These are phyloP conservation scores for Babyrousa celebensis DNA, from an alignment of 2,797 vertebrate species.

Conservation along the genomic window DNA sequence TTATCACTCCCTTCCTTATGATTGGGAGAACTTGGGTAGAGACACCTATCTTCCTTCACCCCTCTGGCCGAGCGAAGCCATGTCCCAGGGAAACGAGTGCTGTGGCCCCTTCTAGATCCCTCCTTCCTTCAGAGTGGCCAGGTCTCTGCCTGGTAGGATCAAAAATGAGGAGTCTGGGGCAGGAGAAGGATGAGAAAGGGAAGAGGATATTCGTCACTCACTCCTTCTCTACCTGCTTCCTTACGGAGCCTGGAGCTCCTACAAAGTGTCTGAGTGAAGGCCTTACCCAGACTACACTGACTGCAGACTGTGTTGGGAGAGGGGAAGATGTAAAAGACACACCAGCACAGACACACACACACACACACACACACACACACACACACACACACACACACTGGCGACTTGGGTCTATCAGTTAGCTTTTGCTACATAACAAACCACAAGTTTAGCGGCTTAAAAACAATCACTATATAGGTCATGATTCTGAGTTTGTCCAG, in stretches of 20 bases:
- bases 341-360: background rate
- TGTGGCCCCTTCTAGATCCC: background rate
- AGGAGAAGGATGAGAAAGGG: background rate
- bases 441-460: constrained; percentile 50
- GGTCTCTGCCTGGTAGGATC: constrained; percentile 21
- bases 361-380: background rate
- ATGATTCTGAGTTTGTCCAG: constrained; percentile 52
- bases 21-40: background rate
- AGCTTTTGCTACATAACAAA: constrained; percentile 57
- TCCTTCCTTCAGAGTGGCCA: constrained; percentile 15
- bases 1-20: background rate
- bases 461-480: constrained; percentile 45
- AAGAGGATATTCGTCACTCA: constrained; percentile 19
- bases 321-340: background rate
- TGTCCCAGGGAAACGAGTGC: background rate
- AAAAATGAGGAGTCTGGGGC: background rate
- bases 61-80: constrained; percentile 13
- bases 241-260: background rate
- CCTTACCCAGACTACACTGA: background rate
- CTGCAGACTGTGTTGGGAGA: background rate
- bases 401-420: constrained; percentile 52
- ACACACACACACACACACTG: background rate
- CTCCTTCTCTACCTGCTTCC: background rate
- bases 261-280: background rate
- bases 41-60: background rate